phyloP scores from a whole-genome alignment of 2,797 vertebrate genomes.

The Alosa sapidissima region DNA sequence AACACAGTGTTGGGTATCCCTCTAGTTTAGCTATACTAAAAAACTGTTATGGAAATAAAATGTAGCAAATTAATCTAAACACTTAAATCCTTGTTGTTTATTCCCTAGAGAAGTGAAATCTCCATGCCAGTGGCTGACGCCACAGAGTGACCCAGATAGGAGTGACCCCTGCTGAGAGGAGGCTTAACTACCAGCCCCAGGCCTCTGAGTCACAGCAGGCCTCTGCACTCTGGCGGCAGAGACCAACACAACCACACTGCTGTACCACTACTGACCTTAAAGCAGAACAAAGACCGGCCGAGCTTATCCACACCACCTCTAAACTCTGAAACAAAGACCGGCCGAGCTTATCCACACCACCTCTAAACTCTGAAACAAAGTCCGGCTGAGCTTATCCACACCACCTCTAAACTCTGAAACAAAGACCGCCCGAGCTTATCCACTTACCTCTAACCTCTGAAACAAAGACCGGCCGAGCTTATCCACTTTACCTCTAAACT shows the following conservation, averaged over 20 bases:
- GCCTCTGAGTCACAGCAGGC: conserved; percentile 1
- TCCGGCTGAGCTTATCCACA: no score
- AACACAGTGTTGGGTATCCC: neutral
- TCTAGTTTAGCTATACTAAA: neutral
- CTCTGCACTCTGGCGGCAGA: neutral
- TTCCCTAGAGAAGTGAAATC: neutral
- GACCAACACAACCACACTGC: neutral
- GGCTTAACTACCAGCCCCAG: conserved; percentile 46
- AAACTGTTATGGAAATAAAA: neutral
- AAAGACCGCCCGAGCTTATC: no score
- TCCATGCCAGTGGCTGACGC: conserved; percentile 38
- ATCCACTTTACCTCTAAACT: no score
- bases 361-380: no score
- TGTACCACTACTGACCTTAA: no score
- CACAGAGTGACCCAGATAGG: conserved; percentile 59
- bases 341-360: no score
- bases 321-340: no score
- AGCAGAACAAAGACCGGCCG: neutral
- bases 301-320: no score
- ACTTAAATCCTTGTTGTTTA: neutral
- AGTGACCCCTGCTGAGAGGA: conserved; percentile 50
- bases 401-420: no score
- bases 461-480: no score
- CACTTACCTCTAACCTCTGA: no score
- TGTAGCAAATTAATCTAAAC: neutral